Conservation (phyloP, 1,140 invertebrate species). For the Drosophila eugracilis region DNA sequence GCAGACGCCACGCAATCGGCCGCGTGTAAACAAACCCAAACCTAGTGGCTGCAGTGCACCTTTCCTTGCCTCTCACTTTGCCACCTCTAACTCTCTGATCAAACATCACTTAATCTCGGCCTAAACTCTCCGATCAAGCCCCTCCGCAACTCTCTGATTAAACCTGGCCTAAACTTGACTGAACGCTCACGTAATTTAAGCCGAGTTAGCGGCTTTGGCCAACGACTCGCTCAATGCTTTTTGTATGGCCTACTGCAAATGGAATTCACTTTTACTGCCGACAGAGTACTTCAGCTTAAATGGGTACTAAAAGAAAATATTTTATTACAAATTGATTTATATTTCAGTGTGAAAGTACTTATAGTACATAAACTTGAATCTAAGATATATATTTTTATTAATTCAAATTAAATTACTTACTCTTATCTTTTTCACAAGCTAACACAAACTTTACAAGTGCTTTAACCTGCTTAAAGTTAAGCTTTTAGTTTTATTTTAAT, state of each 20-base stretch:
- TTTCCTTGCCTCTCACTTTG: constrained; percentile 6
- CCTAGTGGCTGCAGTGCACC: constrained; percentile 48
- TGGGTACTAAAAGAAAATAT: too few relatives aligned
- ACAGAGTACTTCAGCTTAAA: neutral
- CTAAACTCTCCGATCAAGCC: constrained; percentile 13
- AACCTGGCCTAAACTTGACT: constrained; percentile 30
- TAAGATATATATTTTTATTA: too few relatives aligned
- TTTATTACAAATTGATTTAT: too few relatives aligned
- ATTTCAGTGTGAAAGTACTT: too few relatives aligned
- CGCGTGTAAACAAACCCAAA: constrained; percentile 59
- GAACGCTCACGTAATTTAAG: constrained; percentile 68
- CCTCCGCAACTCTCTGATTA: constrained; percentile 18
- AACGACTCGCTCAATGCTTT: constrained; percentile 20
- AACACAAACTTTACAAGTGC: too few relatives aligned
- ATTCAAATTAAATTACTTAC: too few relatives aligned
- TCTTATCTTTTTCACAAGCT: too few relatives aligned
- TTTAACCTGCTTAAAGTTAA: too few relatives aligned
- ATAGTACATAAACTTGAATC: too few relatives aligned
- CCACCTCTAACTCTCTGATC: constrained; percentile 12
- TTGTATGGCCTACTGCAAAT: constrained; percentile 16
- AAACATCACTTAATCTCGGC: constrained; percentile 25
- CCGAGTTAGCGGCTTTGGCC: constrained; percentile 51
- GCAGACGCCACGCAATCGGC: constrained; percentile 56
- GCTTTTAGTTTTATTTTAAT: too few relatives aligned
- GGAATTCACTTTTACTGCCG: neutral